phyloP scores from a whole-genome alignment of 2,797 vertebrate species.

The Sphenodon punctatus region DNA sequence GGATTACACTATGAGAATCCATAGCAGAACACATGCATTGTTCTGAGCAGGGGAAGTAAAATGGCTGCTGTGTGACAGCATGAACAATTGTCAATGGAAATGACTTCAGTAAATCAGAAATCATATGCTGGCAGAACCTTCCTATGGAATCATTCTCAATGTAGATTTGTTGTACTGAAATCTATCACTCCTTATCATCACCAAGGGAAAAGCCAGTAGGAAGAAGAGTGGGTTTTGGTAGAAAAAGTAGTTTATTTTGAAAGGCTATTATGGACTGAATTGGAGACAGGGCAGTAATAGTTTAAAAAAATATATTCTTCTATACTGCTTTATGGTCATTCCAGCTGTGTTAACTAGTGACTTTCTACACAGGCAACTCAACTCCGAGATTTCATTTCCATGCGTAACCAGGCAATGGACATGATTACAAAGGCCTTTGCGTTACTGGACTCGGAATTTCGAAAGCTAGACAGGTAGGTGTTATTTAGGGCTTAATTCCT shows the following conservation, averaged over 20 bases:
- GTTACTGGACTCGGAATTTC: constrained; percentile 78
- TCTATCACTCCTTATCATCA: background rate
- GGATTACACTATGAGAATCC: background rate
- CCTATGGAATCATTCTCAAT: background rate
- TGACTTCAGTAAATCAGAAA: background rate
- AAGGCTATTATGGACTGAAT: background rate
- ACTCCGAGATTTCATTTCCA: constrained; percentile 69
- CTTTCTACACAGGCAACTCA: constrained; percentile 51
- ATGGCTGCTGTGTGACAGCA: background rate
- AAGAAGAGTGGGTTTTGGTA: background rate
- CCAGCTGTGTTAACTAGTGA: constrained; percentile 7
- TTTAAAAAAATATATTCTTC: constrained; percentile 1
- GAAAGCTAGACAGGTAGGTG: constrained; percentile 76
- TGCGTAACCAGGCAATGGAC: constrained; percentile 73
- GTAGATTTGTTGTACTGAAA: background rate
- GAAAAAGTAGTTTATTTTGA: background rate
- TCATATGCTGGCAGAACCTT: background rate
- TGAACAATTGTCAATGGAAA: background rate
- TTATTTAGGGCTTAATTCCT: no score
- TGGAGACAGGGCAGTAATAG: background rate
- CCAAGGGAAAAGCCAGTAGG: background rate
- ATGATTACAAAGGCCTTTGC: constrained; percentile 76
- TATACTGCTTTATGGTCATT: background rate
- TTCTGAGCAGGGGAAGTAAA: background rate
- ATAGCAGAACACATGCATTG: background rate